Base-by-base conservation (phyloP, 2,797 vertebrate species). In the Chelidonichthys spinosus region DNA sequence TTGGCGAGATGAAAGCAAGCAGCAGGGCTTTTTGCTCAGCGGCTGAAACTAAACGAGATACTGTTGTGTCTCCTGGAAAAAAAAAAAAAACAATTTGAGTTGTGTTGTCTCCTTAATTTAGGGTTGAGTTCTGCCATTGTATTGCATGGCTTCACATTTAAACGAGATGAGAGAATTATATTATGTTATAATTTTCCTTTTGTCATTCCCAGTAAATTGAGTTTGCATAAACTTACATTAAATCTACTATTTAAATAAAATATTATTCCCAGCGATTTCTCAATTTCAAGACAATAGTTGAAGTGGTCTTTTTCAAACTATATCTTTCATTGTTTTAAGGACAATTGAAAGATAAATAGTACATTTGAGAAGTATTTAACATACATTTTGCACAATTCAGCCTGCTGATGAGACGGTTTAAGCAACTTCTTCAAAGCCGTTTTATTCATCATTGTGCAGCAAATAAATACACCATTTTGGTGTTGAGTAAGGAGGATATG, bases 1-100 rank as follows among this genome's bases (percentile, higher is more conserved):
- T 90, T 78, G 84, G 85, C 55, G 59, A 85, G 87, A 91, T 90
- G 85, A 92, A 88, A 85, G 86, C 79, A 72, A 87, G 78, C 86
- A 80, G 77, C 78, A 7, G 72, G 83, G 74, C 59, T 80, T 87
- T 89, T 86, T 85, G 73, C 80, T 82, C 58, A 47, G 77, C 17
- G 35, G 64, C 55, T 61, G 63, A 83, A 84, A 86, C 72, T 54
- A 81, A 85, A 88, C 50, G 4, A 79, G 72, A 78, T 63, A 75
- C 69, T 81, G 59, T 86, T 81, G 65, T 74, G 72, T 83, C 35
- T 87, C 25, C 2, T 9, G 17, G 7, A 76, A 77, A 66, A 39
- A 69, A 77, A 66, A 39, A 69, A 59, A 59, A 62, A 44, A 61
- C 36, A 70, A 73, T n/a, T 63, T 58, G 47, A 32, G 64, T 68